These are phyloP conservation scores for Globodera ellingtonae DNA, from an alignment of 1,140 invertebrate species.

Conservation along the genomic window DNA sequence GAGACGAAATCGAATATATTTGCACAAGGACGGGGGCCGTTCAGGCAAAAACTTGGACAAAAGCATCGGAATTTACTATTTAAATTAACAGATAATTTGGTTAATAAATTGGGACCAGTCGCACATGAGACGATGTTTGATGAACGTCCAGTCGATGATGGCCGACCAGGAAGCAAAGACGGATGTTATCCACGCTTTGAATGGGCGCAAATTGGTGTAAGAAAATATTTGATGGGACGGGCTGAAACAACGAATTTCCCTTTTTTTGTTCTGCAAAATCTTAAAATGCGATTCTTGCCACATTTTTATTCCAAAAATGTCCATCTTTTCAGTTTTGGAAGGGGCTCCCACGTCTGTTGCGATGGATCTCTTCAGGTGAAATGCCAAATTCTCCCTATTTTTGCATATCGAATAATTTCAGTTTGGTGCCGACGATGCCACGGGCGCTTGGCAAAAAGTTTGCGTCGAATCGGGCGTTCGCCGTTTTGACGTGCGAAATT, in stretches of 20 bases:
- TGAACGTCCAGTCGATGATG: conserved; percentile 49
- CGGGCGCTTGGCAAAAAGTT: conserved; percentile 47
- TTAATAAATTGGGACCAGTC: conserved; percentile 51
- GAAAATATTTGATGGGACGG: not conserved
- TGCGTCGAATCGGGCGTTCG: conserved; percentile 39
- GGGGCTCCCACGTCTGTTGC: conserved; percentile 53
- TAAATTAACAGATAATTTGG: conserved; percentile 36
- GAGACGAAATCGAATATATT: conserved; percentile 48
- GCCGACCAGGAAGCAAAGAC: conserved; percentile 32
- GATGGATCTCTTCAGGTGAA: conserved; percentile 45
- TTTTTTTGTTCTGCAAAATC: not conserved
- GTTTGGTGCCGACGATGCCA: conserved; percentile 54
- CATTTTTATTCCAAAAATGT: not conserved
- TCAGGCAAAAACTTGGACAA: conserved; percentile 8
- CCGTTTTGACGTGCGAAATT: conserved; percentile 45
- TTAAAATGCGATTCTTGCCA: not conserved
- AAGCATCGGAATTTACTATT: not conserved
- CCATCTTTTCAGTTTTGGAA: conserved; percentile 39
- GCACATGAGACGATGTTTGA: conserved; percentile 53
- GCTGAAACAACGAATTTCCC: not conserved
- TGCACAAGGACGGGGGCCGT: conserved; percentile 38
- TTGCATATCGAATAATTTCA: conserved; percentile 8
- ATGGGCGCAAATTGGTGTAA: conserved; percentile 44
- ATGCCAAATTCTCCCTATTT: not conserved
- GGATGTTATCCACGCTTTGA: conserved; percentile 39